Percentiles rank a stretch among this genome's conserved stretches.
Evolutionary conservation across 2,113 vertebrate genomes (phyloP).

Genomic region (Clinocottus analis): DNA sequence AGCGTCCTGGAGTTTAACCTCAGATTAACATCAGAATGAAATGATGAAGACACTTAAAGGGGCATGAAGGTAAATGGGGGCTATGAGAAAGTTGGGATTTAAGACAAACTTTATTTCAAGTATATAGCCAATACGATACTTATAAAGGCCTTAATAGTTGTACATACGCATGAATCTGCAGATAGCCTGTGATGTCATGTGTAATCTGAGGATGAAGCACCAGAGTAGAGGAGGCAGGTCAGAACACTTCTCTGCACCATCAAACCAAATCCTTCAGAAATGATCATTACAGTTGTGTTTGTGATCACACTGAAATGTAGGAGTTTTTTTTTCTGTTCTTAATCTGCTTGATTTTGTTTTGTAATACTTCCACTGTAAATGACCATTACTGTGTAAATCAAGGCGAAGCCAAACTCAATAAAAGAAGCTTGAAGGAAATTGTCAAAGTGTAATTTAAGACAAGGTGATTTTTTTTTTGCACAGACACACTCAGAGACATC

Average conservation of each 20-base stretch:
- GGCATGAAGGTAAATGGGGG: background rate
- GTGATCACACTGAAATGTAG: slow-evolving; percentile 49
- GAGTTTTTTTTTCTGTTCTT: slow-evolving; percentile 26
- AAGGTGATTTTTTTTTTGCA: background rate
- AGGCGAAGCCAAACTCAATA: slow-evolving; percentile 81
- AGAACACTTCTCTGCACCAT: slow-evolving; percentile 43
- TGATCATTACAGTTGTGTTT: slow-evolving; percentile 41
- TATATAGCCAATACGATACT: slow-evolving; percentile 11
- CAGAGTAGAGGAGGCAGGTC: slow-evolving; percentile 28
- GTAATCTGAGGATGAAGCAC: background rate
- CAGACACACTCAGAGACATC: slow-evolving; percentile 20
- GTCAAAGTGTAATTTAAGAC: background rate
- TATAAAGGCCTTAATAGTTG: slow-evolving; percentile 1
- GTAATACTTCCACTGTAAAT: slow-evolving; percentile 81
- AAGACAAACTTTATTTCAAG: background rate
- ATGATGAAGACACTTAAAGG: slow-evolving; percentile 1
- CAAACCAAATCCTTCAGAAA: slow-evolving; percentile 41
- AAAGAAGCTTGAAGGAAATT: slow-evolving; percentile 79
- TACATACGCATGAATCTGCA: slow-evolving; percentile 9
- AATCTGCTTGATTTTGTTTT: slow-evolving; percentile 59
- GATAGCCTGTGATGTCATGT: slow-evolving; percentile 1
- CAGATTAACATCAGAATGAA: background rate
- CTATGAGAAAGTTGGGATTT: background rate
- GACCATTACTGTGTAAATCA: slow-evolving; percentile 80
- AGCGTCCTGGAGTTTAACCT: background rate